Evolutionary conservation across 2,888 invertebrate species (phyloP).

Genomic region (Rhodophaea formosa): DNA sequence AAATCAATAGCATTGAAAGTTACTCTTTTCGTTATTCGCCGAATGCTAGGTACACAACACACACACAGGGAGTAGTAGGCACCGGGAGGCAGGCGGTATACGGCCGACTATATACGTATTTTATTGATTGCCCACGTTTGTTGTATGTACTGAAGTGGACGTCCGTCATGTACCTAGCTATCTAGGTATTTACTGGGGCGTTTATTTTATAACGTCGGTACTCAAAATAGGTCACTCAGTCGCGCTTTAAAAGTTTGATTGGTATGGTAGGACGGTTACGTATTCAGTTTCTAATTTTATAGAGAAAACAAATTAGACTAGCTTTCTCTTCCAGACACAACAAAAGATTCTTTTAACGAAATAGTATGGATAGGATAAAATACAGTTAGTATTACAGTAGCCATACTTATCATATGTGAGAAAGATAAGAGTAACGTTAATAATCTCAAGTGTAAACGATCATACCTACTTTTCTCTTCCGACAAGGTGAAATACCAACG

Average conservation of each 20-base stretch:
- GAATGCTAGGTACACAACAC: constrained; percentile 21
- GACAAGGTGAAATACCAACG: neutral
- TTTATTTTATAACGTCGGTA: constrained; percentile 45
- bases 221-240: constrained; percentile 20
- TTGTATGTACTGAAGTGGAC: constrained; percentile 43
- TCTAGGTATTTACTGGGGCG: constrained; percentile 34
- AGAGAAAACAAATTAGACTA: neutral
- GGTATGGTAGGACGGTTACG: neutral
- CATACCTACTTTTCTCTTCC: too few relatives aligned
- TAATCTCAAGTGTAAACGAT: too few relatives aligned
- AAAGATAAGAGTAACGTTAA: neutral
- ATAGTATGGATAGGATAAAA: too few relatives aligned
- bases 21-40: constrained; percentile 39
- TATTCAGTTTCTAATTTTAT: neutral
- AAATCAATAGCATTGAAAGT: constrained; percentile 18
- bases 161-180: constrained; percentile 41
- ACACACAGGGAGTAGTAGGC: constrained; percentile 22
- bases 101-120: constrained; percentile 42
- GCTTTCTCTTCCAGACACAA: neutral
- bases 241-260: neutral
- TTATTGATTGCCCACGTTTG: constrained; percentile 54
- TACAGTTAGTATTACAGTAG: neutral
- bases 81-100: constrained; percentile 30
- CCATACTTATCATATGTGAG: neutral
- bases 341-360: too few relatives aligned